phyloP scores from a whole-genome alignment of 37 sponge, comb jelly and placozoan genomes.

The Geodia barretti region DNA sequence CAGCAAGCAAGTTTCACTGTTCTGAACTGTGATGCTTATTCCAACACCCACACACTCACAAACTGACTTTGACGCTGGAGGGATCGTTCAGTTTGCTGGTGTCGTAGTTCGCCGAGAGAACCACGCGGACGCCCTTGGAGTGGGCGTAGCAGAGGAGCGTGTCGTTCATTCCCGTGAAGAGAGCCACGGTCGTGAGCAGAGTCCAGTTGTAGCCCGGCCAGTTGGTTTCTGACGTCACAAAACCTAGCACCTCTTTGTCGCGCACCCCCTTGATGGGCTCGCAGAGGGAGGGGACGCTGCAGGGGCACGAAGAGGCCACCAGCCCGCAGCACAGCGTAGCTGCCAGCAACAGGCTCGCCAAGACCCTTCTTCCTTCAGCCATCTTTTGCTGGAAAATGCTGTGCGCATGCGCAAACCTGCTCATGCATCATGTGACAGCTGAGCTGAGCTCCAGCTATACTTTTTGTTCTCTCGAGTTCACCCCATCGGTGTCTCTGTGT shows the following conservation, averaged over 20 bases:
- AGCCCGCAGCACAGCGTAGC: too few relatives aligned
- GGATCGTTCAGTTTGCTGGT: constrained; percentile 17
- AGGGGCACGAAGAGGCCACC: constrained; percentile 48
- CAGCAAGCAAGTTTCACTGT: too few relatives aligned
- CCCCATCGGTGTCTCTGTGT: too few relatives aligned
- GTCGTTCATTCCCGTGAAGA: constrained; percentile 42
- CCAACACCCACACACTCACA: too few relatives aligned
- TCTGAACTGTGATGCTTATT: too few relatives aligned
- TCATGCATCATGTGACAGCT: too few relatives aligned
- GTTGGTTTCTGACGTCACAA: constrained; percentile 42
- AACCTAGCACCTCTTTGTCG: constrained; percentile 60
- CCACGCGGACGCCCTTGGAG: constrained; percentile 46
- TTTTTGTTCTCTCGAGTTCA: too few relatives aligned
- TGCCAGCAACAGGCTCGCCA: too few relatives aligned
- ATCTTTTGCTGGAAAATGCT: too few relatives aligned
- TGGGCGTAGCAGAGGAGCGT: constrained; percentile 78
- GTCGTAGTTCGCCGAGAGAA: constrained; percentile 36
- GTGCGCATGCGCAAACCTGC: too few relatives aligned
- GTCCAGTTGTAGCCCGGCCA: constrained; percentile 76
- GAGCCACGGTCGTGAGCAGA: constrained; percentile 60
- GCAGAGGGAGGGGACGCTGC: constrained; percentile 32
- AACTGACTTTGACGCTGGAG: neutral
- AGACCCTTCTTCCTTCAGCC: too few relatives aligned
- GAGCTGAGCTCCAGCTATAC: too few relatives aligned
- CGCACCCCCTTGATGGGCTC: constrained; percentile 33